Percentiles rank a stretch among this genome's conserved stretches.
These are phyloP conservation scores for Leptopilina clavipes DNA, from an alignment of 1,140 invertebrate species.

Conservation along the genomic window DNA sequence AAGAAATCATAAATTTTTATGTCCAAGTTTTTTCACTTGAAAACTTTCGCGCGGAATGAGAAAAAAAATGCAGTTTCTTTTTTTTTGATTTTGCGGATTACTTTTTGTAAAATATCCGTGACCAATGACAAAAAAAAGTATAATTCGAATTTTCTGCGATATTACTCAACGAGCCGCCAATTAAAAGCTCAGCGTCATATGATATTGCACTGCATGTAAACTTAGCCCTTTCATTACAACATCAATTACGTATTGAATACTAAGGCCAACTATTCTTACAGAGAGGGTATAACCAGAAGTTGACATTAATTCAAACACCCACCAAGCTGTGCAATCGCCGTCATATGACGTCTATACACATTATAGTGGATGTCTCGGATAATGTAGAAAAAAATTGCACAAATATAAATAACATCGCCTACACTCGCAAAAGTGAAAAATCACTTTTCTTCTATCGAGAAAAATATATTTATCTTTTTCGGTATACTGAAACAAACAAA, in stretches of 20 bases:
- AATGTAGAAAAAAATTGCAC: slow-evolving; percentile 9
- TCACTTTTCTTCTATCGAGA: background rate
- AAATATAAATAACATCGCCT: slow-evolving; percentile 13
- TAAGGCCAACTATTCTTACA: slow-evolving; percentile 54
- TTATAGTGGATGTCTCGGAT: background rate
- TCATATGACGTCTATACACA: background rate
- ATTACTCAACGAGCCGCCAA: background rate
- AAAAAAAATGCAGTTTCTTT: background rate
- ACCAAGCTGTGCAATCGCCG: slow-evolving; percentile 38
- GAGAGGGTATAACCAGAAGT: slow-evolving; percentile 47
- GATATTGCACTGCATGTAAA: slow-evolving; percentile 35
- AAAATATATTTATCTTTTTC: no score
- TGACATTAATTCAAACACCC: slow-evolving; percentile 55
- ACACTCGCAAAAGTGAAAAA: background rate
- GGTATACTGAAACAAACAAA: no score
- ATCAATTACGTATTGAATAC: slow-evolving; percentile 47
- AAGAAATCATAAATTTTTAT: slow-evolving; percentile 14
- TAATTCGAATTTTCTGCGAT: background rate
- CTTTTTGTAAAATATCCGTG: slow-evolving; percentile 17
- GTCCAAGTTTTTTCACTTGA: slow-evolving; percentile 21
- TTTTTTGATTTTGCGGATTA: background rate
- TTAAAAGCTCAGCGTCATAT: background rate
- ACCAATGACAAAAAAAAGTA: background rate
- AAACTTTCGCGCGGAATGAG: background rate
- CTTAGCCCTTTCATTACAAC: slow-evolving; percentile 51